Evolutionary conservation across 2,888 invertebrate genomes (phyloP), one percentile per base, ranked within the genome.

Genomic region (Latrodectus hesperus): DNA sequence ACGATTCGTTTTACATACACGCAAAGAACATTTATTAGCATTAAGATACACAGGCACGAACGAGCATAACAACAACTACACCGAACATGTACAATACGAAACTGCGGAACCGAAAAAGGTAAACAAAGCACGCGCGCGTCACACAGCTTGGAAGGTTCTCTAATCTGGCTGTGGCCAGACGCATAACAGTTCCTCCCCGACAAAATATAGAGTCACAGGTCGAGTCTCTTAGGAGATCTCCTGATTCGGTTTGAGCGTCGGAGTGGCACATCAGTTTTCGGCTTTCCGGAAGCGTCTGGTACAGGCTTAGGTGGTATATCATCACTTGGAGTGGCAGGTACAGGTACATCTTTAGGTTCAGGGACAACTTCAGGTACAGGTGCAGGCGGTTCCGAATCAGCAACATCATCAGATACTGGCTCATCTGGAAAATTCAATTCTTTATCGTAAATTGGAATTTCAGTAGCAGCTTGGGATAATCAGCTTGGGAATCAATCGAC

Each of bases 151-250:
- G 77, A 77, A 77, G 68, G 67, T 77, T 78, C 53, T 78, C 78
- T 71, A 10, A 70, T 78, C 78, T 78, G 78, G 78, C 70, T 78
- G 78, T 78, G 70, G 78, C 78, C 78, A 78, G 78, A 78, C 70
- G 70, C 78, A 78, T 78, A 78, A 78, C 78, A 71, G 70, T 79
- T 77, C 77, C 77, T 77, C 77, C 68, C 77, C 77, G 77, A 77
- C 77, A 77, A 77, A 77, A 77, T 77, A 77, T 77, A 77, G 77
- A 77, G 77, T 77, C 68, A 68, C 77, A 68, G 77, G 67, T 68
- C 68, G 68, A 77, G 77, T 77, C 77, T 77, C 68, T 77, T 52
- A 67, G 77, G 77, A 77, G 68, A n/a, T n/a, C n/a, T n/a, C n/a
- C n/a, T n/a, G n/a, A n/a, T n/a, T n/a, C n/a, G n/a, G n/a, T n/a